Evolutionary conservation across 2,113 vertebrate genomes (phyloP).

Genomic region (Heterotilapia buettikoferi): DNA sequence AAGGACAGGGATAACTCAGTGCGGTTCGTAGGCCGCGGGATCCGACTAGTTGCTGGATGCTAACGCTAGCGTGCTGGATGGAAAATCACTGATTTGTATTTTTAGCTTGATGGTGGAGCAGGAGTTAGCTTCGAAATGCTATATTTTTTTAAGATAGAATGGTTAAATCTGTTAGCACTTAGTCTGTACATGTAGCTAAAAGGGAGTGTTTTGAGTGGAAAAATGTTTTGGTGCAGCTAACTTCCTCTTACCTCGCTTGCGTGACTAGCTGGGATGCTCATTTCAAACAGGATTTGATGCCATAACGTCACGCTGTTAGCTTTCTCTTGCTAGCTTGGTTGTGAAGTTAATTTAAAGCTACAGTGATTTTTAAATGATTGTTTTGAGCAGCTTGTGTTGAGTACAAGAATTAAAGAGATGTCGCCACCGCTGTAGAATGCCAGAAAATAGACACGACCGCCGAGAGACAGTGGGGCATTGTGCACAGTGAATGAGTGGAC

Average conservation of each 20-base stretch:
- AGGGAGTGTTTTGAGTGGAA: not conserved
- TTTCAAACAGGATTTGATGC: not conserved
- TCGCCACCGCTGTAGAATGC: not conserved
- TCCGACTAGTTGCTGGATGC: slow-evolving; percentile 45
- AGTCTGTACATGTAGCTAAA: not conserved
- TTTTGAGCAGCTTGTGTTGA: not conserved
- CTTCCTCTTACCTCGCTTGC: slow-evolving; percentile 13
- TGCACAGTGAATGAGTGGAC: slow-evolving; percentile 60
- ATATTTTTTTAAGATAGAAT: accelerated
- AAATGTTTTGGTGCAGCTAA: not conserved
- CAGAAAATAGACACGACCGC: slow-evolving; percentile 30
- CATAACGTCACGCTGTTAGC: not conserved
- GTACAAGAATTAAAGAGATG: not conserved
- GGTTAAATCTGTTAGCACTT: accelerated
- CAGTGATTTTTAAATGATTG: accelerated
- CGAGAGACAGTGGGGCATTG: slow-evolving; percentile 60
- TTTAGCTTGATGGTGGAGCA: not conserved
- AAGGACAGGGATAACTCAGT: slow-evolving; percentile 49
- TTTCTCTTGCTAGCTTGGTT: not conserved
- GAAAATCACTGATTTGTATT: slow-evolving; percentile 22
- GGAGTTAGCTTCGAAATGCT: not conserved
- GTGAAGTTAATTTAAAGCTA: not conserved
- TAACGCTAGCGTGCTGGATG: slow-evolving; percentile 30
- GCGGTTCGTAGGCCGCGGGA: slow-evolving; percentile 61
- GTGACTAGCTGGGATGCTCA: slow-evolving; percentile 28